Evolutionary conservation across 2,797 vertebrate genomes (phyloP).

Genomic region (Adrianichthys oophorus): DNA sequence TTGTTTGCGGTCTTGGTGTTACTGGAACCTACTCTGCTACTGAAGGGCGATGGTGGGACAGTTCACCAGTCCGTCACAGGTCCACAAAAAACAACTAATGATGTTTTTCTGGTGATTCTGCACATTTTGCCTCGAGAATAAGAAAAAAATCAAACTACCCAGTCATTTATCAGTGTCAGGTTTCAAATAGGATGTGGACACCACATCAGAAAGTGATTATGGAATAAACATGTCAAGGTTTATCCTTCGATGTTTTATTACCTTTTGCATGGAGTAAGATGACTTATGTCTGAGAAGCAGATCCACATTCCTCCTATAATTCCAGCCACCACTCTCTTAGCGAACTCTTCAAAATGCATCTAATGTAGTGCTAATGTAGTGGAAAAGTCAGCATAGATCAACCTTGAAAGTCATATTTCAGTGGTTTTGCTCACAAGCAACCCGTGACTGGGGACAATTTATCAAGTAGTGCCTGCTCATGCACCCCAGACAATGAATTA

Average conservation of each 20-base stretch:
- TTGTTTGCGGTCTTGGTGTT: too few relatives aligned
- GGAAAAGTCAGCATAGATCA: conserved; percentile 75
- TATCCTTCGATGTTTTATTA: conserved; percentile 44
- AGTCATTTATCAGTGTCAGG: conserved; percentile 24
- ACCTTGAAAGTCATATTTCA: conserved; percentile 77
- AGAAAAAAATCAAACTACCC: conserved; percentile 2
- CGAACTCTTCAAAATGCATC: conserved; percentile 61
- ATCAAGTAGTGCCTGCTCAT: conserved; percentile 56
- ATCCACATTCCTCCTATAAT: conserved; percentile 42
- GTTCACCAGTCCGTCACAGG: too few relatives aligned
- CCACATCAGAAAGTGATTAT: conserved; percentile 22
- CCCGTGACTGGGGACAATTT: conserved; percentile 63
- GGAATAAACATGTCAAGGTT: conserved; percentile 34
- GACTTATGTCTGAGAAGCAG: conserved; percentile 44
- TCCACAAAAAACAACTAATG: too few relatives aligned
- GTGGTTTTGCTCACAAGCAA: conserved; percentile 69
- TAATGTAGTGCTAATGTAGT: conserved; percentile 68
- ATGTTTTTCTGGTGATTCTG: neutral
- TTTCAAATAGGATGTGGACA: conserved; percentile 27
- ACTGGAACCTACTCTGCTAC: too few relatives aligned
- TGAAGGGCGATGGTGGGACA: too few relatives aligned
- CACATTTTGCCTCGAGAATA: conserved; percentile 3
- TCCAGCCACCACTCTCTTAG: conserved; percentile 29
- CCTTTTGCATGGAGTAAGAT: conserved; percentile 34
- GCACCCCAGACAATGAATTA: conserved; percentile 65